phyloP scores from a whole-genome alignment of 2,797 vertebrate species.

The Muscicapa striata region DNA sequence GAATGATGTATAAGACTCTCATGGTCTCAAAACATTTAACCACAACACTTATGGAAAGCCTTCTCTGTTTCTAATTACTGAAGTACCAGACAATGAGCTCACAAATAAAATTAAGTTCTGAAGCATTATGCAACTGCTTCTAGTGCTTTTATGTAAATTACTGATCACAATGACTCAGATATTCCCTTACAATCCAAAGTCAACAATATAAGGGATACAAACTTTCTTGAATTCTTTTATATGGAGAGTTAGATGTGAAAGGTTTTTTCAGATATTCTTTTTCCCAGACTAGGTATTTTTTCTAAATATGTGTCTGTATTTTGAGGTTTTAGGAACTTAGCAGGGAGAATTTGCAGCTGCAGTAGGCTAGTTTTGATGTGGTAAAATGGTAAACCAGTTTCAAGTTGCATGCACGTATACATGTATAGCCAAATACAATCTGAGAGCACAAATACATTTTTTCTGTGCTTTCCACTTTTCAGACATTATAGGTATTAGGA shows the following conservation, averaged over 20 bases:
- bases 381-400: neutral
- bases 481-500: neutral
- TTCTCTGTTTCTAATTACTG: slow-evolving; percentile 50
- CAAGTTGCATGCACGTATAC: neutral
- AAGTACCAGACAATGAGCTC: slow-evolving; percentile 59
- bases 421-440: neutral
- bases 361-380: neutral
- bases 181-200: slow-evolving; percentile 25
- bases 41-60: neutral
- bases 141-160: slow-evolving; percentile 63
- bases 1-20: neutral
- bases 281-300: neutral
- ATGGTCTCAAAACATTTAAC: neutral
- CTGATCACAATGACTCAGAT: slow-evolving; percentile 60
- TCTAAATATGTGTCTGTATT: neutral
- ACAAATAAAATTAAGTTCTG: slow-evolving; percentile 51
- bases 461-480: neutral
- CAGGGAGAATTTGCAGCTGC: neutral
- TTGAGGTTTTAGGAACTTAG: slow-evolving; percentile 8
- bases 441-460: neutral
- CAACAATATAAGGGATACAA: slow-evolving; percentile 10
- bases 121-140: slow-evolving; percentile 30
- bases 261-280: neutral
- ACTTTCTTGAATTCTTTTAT: neutral
- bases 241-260: neutral